Base-by-base conservation (phyloP, 2,113 vertebrate species). In the Otis tarda region DNA sequence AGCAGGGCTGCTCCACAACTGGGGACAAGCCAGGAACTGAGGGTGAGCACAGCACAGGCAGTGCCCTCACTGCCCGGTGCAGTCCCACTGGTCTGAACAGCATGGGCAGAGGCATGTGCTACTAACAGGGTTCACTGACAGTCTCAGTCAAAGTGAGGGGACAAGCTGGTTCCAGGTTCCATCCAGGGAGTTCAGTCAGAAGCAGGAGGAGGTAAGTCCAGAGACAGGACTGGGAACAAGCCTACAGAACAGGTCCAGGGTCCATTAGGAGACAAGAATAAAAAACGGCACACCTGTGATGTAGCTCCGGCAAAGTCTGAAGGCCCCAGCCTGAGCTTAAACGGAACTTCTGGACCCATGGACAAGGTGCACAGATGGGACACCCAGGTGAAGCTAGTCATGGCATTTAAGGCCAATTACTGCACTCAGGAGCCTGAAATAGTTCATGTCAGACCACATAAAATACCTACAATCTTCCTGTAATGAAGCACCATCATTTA, bases 401-500 rank as follows among this genome's bases (percentile, higher is more conserved):
- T n/a, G 76, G 14, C 37, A 78, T 49, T 69, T 82, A 91, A 77
- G 27, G 33, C 5, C 1, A 56, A 37, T 60, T 70, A 52, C 27
- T 64, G 30, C 21, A 33, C 23, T 69, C 50, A 55, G 31, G 23
- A 83, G 20, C 25, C 57, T 59, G 63, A 61, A 7, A 33, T 33
- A 50, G 63, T 86, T 71, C 5, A 59, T 77, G 22, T 81, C 43
- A 87, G 47, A 71, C 37, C 9, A 74, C 41, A 47, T 25, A 35
- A 87, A 92, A n/a, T 33, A 85, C 19, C 59, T 55, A 12, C 41
- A 83, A 28, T 27, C 10, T 60, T 92, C 56, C 35, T 79, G 16
- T 16, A 93, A 87, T 50, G 24, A 90, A 89, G 65, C 27, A 93
- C 25, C 30, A 60, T 35, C 17, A 16, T 95, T 98, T 93, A 99